phyloP scores from a whole-genome alignment of 1,140 invertebrate species.

The Leptinotarsa texana region DNA sequence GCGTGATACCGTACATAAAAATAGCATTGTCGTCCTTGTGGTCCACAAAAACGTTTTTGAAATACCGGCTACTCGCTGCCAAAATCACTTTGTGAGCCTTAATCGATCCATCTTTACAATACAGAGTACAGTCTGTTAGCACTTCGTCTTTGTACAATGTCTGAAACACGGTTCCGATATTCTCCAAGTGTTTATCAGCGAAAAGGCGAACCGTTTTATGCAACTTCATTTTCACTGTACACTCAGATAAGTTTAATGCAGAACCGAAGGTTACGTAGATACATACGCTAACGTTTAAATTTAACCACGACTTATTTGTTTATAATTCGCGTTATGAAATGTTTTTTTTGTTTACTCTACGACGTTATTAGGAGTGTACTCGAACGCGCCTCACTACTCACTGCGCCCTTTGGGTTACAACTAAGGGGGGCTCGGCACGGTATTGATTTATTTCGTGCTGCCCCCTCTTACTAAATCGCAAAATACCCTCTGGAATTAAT shows the following conservation, averaged over 20 bases:
- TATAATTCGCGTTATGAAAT: conserved; percentile 7
- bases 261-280: not conserved
- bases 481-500: conserved; percentile 35
- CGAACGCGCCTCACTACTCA: conserved; percentile 17
- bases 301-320: conserved; percentile 18
- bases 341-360: conserved; percentile 3
- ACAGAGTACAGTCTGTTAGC: conserved; percentile 69
- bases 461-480: conserved; percentile 33
- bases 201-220: conserved; percentile 40
- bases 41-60: conserved; percentile 56
- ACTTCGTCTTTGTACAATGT: conserved; percentile 70
- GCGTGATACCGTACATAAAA: conserved; percentile 41
- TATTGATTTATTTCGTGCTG: conserved; percentile 34
- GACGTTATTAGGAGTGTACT: not conserved
- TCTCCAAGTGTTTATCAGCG: conserved; percentile 76
- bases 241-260: not conserved
- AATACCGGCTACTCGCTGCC: conserved; percentile 76
- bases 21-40: conserved; percentile 47
- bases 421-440: conserved; percentile 19
- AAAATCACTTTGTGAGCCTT: conserved; percentile 73
- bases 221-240: conserved; percentile 22
- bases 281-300: conserved; percentile 7
- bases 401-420: conserved; percentile 27
- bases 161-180: conserved; percentile 72
- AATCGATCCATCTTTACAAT: conserved; percentile 67